Conservation (phyloP, 2,113 vertebrate species). For the Stegostoma tigrinum region DNA sequence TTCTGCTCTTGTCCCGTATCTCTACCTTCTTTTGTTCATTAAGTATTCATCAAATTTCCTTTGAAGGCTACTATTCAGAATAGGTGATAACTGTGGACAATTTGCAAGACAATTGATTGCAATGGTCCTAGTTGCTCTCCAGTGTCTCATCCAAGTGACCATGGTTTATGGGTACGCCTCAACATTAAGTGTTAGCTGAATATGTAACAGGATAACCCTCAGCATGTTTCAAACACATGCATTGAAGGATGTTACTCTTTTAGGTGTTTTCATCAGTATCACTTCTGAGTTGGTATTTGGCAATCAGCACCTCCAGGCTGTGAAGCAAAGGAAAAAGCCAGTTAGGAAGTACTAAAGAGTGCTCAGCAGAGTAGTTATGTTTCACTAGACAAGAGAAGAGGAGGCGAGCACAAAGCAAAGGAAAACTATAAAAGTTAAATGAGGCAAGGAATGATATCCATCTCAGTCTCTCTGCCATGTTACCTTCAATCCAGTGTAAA, state of each 20-base stretch:
- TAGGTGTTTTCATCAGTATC: not conserved
- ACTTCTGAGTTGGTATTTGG: not conserved
- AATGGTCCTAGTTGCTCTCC: not conserved
- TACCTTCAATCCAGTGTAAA: not conserved
- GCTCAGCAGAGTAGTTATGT: not conserved
- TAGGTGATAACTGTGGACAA: not conserved
- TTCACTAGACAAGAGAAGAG: not conserved
- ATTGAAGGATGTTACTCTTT: not conserved
- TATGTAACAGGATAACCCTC: too few relatives aligned
- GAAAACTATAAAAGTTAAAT: not conserved
- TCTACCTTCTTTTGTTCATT: too few relatives aligned
- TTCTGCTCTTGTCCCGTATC: too few relatives aligned
- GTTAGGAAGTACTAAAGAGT: not conserved
- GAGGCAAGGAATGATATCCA: not conserved
- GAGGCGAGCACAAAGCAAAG: not conserved
- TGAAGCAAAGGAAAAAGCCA: not conserved
- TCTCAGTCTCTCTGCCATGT: not conserved
- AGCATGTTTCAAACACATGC: not conserved
- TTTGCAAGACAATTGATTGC: not conserved
- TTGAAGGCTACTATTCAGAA: not conserved
- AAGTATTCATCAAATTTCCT: too few relatives aligned
- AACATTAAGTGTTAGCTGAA: not conserved
- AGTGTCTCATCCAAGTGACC: not conserved
- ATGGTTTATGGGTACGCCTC: not conserved
- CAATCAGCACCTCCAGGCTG: not conserved